Base-by-base conservation (phyloP, 2,888 invertebrate genomes). In the Sarcophaga rosellei region DNA sequence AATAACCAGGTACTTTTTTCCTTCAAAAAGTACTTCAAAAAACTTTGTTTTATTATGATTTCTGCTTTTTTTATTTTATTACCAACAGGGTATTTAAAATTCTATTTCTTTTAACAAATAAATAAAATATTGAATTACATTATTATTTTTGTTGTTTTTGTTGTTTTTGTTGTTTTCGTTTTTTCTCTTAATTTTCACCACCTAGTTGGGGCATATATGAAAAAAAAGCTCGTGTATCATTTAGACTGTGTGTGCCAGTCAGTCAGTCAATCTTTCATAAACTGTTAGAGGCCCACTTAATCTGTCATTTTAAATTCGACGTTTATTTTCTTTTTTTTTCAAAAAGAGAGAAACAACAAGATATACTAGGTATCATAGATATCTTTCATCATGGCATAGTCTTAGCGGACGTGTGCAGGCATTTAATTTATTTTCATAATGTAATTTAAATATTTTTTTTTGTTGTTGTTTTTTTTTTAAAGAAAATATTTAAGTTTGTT, bases 251-350 rank as follows among this genome's bases (percentile, higher is more conserved):
- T 35, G 10, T 35, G 2, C 1, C 2, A 2, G 35, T 0, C 8
- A 76, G 78, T 20, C 70, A 57, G 78, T 82, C 77, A 81, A 74
- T 75, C 75, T 82, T 75, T 35, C 57, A 74, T n/a, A 84, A 84
- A 79, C 69, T 83, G 68, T 72, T 76, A 75, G 69, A 84, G 81
- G 63, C 77, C 86, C 86, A 86, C 86, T 86, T 84, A 86, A 86
- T 81, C 73, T 84, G 86, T 83, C 86, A 83, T 77, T 84, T 68
- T 47, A 20, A 59, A 61, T 74, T 84, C 70, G 74, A 79, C 63
- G 57, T 69, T 68, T 59, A 59, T 61, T 61, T 69, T 57, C 3
- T 1, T 17, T 53, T 53, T 53, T 53, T 53, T 59, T 1, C 0
- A 20, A 59, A 59, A 20, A 61, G 10, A 61, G 17, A 47, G 15